Evolutionary conservation across 2,113 vertebrate species (phyloP).

Genomic region (Gambusia holbrooki): DNA sequence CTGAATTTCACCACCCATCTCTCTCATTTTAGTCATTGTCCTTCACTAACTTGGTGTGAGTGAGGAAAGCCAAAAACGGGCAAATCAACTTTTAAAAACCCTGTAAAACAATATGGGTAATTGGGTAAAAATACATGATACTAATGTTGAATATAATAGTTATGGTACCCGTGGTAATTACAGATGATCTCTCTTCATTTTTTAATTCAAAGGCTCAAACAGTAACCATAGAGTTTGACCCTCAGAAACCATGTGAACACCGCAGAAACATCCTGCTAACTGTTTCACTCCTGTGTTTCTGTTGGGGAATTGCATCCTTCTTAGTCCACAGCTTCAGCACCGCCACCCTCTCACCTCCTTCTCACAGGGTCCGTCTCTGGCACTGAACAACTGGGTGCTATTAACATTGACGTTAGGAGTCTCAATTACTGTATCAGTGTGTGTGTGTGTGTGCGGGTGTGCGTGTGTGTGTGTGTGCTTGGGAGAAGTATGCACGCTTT

Average conservation of each 20-base stretch:
- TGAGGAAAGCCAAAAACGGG: slow-evolving; percentile 24
- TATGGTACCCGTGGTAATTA: slow-evolving; percentile 17
- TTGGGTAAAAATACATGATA: background rate
- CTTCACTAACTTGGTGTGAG: slow-evolving; percentile 18
- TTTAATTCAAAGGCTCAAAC: background rate
- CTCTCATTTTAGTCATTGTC: slow-evolving; percentile 14
- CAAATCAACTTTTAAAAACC: slow-evolving; percentile 32
- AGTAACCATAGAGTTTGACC: background rate
- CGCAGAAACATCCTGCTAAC: background rate
- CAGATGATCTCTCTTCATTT: slow-evolving; percentile 4
- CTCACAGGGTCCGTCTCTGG: slow-evolving; percentile 69
- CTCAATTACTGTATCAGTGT: slow-evolving; percentile 54
- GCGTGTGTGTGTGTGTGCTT: background rate
- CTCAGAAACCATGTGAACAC: slow-evolving; percentile 1
- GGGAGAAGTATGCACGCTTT: slow-evolving; percentile 23
- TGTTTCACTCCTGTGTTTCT: slow-evolving; percentile 9
- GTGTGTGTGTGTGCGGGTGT: slow-evolving; percentile 16
- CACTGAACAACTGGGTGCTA: slow-evolving; percentile 73
- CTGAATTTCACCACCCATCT: slow-evolving; percentile 9
- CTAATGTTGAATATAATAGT: background rate
- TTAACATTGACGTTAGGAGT: slow-evolving; percentile 64
- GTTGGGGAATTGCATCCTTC: slow-evolving; percentile 14
- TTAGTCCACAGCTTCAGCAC: slow-evolving; percentile 22
- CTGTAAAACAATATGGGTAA: slow-evolving; percentile 10
- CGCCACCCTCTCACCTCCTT: slow-evolving; percentile 9